Evolutionary conservation across 2,797 vertebrate genomes (phyloP), one percentile per base, ranked within the genome.

Genomic region (Tapirus indicus): DNA sequence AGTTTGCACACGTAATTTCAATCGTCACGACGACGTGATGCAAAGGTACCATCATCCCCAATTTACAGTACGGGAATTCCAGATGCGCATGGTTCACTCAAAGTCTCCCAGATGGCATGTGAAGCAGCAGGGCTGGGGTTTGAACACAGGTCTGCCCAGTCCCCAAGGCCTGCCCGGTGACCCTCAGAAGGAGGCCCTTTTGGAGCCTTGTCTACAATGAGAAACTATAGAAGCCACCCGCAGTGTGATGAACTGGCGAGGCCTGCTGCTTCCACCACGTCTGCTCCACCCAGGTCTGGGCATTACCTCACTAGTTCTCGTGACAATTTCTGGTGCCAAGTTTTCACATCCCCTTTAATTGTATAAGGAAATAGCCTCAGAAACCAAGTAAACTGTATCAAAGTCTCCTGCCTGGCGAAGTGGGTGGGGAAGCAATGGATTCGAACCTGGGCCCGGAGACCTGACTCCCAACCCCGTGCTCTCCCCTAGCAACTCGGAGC

Each of bases 1-100:
- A 74, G 62, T 74, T 97, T 60, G 78, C 20, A 38, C 66, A 82
- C 16, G n/a, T 78, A 56, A 93, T 86, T 91, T 89, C 35, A n/a
- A 35, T 71, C 47, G 80, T 66, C 13, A 32, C 69, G 64, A 87
- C 71, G 89, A 56, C 29, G 29, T 78, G 66, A 91, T 69, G 49
- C 62, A 38, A 23, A 52, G 27, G 17, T 68, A 72, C 25, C 49
- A 64, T 60, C 41, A 56, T 49, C 38, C 35, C 68, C 56, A 82
- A n/a, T 47, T 68, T 13, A 38, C 2, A 88, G 62, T 20, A 41
- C 56, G 27, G 27, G 25, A 92, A 77, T 62, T 79, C 60, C 62
- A 64, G 7, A 21, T 47, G 47, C 23, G 27, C 16, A 2, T 11
- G 56, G 91, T 47, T 88, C 58, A 79, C 20, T 80, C 66, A 35